Percentiles rank a stretch among this genome's conserved stretches.
Conservation (phyloP, 2,113 vertebrate species). For the Nycticorax nycticorax region DNA sequence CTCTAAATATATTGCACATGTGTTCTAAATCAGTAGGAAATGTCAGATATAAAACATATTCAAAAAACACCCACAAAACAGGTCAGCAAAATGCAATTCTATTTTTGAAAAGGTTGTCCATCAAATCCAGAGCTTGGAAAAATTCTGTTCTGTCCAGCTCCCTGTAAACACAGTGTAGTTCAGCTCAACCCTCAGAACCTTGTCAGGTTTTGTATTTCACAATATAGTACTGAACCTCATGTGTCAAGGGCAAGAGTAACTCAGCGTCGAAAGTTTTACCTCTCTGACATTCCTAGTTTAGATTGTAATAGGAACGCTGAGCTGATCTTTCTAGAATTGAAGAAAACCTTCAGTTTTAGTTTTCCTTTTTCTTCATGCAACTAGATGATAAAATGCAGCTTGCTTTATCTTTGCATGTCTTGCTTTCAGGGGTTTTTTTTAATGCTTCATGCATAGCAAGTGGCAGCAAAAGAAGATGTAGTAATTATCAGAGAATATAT, state of each 20-base stretch:
- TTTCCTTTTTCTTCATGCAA: background rate
- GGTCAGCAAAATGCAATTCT: background rate
- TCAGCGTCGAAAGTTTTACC: background rate
- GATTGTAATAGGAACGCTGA: background rate
- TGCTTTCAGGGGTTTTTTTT: background rate
- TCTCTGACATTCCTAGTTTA: background rate
- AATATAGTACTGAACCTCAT: background rate
- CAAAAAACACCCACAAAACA: background rate
- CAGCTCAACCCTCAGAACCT: background rate
- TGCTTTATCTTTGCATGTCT: background rate
- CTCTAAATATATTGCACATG: background rate
- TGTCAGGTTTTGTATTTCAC: background rate
- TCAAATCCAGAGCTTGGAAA: background rate
- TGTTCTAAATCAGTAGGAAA: background rate
- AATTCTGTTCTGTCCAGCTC: background rate
- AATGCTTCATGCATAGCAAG: background rate
- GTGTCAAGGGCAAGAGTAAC: conserved; percentile 12
- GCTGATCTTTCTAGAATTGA: background rate
- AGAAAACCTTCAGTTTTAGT: background rate
- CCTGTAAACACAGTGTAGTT: background rate
- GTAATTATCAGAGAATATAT: background rate
- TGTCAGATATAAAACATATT: background rate
- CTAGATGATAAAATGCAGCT: background rate
- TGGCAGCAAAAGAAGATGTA: background rate
- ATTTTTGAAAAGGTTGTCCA: background rate